Base-by-base conservation (phyloP, 1,140 invertebrate species). In the Ladona fulva region DNA sequence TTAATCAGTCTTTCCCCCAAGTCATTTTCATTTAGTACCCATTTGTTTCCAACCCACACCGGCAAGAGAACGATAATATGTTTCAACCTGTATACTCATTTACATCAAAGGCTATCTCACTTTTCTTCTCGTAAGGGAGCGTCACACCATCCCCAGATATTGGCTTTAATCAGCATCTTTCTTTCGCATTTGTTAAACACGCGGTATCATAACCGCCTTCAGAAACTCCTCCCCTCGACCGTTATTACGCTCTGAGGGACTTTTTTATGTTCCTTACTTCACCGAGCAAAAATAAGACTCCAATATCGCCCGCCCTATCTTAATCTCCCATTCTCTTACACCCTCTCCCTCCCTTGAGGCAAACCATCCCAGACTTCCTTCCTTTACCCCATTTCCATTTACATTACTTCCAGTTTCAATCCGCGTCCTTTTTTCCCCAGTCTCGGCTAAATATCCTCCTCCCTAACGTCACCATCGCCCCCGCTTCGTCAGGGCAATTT, bases 371-470 rank as follows among this genome's bases (percentile, higher is more conserved):
- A 66, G 29, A 37, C 29, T 66, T 66, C 52, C n/a, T 22, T 66
- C 52, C 52, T 66, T 22, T 22, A 19, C 52, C 52, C 52, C 52
- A 66, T 66, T 66, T 66, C 52, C 52, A 66, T 66, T 66, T 66
- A 16, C 52, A 66, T 66, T 66, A 66, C 52, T 66, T 66, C 52
- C 52, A 16, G 52, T 66, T 66, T 66, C 52, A 66, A 66, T 66
- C 52, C 52, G n/a, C 52, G n/a, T 66, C 52, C 52, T 3, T 66
- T 66, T 66, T 22, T 66, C 52, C n/a, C 52, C 52, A 66, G 5
- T 12, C 52, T 6, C 52, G 52, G 5, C 52, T 37, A 8, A 8
- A 66, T 22, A 3, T 66, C 14, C 52, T 66, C 52, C 52, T 12
- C 52, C n/a, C 3, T 16, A 3, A 66, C 52, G 14, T 66, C 52